Evolutionary conservation across 2,888 invertebrate species (phyloP), one percentile per base, ranked within the genome.

Genomic region (Eristalis tenax): DNA sequence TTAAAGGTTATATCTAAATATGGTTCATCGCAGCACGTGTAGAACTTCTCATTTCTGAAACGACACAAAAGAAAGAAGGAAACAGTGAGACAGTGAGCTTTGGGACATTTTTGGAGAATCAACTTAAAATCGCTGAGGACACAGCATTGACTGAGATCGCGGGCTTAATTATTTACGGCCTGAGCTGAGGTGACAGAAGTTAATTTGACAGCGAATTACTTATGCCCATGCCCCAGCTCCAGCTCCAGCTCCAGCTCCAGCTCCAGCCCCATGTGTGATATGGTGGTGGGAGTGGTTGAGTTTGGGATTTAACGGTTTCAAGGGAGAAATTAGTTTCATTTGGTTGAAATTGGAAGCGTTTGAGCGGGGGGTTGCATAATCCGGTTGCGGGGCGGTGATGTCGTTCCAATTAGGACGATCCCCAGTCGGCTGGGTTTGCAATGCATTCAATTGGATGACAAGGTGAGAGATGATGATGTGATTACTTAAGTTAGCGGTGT

Each of bases 1-100:
- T 99, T 99, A 95, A 99, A 99, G 88, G 99, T 99, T 93, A 99
- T 95, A 93, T 97, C 99, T 93, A 98, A 95, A 94, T 98, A 99
- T 84, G 98, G 98, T 94, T 98, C 98, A 92, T 98, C 97, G 94
- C 99, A 99, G 94, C 99, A 99, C 90, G 98, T 98, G 94, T 99
- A 98, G 94, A 96, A 97, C 93, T 97, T 97, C 93, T 97, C 97
- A 93, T 97, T 97, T 92, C 97, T 97, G 94, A 8, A 93, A 94
- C 89, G 82, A 89, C 38, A 85, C 40, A 56, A 40, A 61, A 18
- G 50, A 18, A n/a, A 43, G 4, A 18, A 50, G 6, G 4, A 50
- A 1, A 50, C n/a, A 6, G n/a, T 50, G 15, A 18, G 0, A 50
- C 5, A 1, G n/a, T 50, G 15, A 50, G 18, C 1, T 15, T n/a